Conservation (phyloP, 2,888 invertebrate species). For the Parnassius glacialis region DNA sequence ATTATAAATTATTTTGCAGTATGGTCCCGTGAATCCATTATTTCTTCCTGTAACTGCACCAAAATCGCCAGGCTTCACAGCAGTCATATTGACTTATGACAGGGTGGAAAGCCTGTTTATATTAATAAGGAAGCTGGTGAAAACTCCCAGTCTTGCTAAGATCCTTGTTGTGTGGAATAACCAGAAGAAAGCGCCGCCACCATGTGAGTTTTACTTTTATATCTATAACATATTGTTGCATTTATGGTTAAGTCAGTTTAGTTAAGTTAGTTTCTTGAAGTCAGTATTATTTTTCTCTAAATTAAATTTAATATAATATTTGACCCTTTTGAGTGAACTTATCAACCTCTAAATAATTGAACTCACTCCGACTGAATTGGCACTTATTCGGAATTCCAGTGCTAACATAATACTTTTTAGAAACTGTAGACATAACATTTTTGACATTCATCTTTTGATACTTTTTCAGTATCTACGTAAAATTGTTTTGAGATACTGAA, state of each 20-base stretch:
- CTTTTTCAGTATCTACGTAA: too few species aligned
- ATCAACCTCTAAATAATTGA: too few species aligned
- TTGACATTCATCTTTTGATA: too few species aligned
- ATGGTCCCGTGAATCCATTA: slow-evolving; percentile 85
- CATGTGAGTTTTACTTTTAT: slow-evolving; percentile 80
- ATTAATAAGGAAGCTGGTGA: slow-evolving; percentile 90
- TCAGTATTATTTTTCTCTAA: too few species aligned
- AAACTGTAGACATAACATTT: too few species aligned
- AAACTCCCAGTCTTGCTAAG: slow-evolving; percentile 94
- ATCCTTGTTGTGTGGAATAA: slow-evolving; percentile 98
- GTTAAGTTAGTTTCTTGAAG: too few species aligned
- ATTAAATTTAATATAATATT: too few species aligned
- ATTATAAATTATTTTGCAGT: slow-evolving; percentile 50
- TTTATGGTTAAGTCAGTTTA: neutral
- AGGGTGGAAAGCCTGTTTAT: slow-evolving; percentile 93
- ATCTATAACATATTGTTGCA: slow-evolving; percentile 2
- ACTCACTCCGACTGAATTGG: too few species aligned
- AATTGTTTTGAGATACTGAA: too few species aligned
- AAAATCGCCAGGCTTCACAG: slow-evolving; percentile 95
- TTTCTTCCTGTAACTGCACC: slow-evolving; percentile 93
- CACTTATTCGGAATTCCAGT: too few species aligned
- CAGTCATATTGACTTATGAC: slow-evolving; percentile 97
- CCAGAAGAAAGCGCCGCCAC: slow-evolving; percentile 93
- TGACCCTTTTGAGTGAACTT: too few species aligned
- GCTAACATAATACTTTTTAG: too few species aligned